A percentile compares a stretch with the other conserved stretches of the same genome.
Conservation (phyloP, 2,888 invertebrate species). For the Lottia gigantea region DNA sequence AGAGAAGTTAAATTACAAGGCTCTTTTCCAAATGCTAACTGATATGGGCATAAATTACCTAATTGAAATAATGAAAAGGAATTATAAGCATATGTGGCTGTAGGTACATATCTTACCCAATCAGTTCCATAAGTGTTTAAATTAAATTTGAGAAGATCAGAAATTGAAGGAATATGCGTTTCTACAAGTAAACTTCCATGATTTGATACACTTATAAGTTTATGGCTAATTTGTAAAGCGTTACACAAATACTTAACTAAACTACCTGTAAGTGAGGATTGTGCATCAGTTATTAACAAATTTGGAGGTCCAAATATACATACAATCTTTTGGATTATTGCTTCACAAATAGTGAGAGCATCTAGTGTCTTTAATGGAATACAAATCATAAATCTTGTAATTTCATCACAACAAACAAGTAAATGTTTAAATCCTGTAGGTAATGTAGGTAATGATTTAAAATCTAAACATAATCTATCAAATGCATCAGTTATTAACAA, state of each 20-base stretch:
- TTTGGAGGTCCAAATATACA: background rate
- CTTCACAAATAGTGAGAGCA: background rate
- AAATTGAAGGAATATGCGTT: background rate
- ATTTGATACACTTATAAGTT: background rate
- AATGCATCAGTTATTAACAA: conserved; percentile 3
- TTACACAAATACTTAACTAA: background rate
- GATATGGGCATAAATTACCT: background rate
- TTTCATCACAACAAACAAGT: background rate
- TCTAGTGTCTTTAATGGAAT: conserved; percentile 3
- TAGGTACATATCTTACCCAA: background rate
- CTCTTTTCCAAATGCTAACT: conserved; percentile 5
- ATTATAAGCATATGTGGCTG: background rate
- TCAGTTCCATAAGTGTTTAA: background rate
- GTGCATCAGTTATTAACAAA: background rate
- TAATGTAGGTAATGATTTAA: background rate
- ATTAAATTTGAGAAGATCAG: conserved; percentile 4
- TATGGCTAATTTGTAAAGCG: background rate
- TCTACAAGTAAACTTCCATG: conserved; percentile 1
- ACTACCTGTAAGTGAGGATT: background rate
- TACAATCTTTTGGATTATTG: conserved; percentile 4
- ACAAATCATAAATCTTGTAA: background rate
- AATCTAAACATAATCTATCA: background rate
- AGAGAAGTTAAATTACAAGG: background rate
- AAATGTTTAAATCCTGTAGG: background rate
- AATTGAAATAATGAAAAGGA: background rate